phyloP scores from a whole-genome alignment of 2,113 vertebrate species.

The Alosa alosa region DNA sequence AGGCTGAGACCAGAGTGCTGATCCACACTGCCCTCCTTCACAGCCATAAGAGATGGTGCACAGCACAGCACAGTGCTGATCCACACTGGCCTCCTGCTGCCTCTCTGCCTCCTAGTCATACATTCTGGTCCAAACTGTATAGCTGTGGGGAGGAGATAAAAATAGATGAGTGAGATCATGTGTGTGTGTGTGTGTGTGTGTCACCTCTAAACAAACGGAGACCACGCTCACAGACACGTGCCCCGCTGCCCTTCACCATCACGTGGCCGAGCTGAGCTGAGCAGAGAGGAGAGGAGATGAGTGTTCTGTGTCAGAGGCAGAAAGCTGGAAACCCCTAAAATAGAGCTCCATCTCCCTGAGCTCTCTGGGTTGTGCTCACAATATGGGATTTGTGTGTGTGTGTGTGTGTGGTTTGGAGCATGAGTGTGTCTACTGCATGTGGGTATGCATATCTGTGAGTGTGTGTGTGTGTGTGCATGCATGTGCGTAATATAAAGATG shows the following conservation, averaged over 20 bases:
- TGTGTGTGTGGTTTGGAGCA: not conserved
- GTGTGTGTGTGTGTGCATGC: not conserved
- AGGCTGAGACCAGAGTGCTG: not conserved
- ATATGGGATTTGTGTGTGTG: not conserved
- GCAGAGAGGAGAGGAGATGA: not conserved
- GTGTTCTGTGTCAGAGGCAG: not conserved
- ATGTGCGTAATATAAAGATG: not conserved
- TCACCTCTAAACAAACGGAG: not conserved
- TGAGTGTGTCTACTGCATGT: not conserved
- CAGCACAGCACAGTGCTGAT: not conserved
- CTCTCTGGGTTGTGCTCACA: not conserved
- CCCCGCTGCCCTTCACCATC: not conserved
- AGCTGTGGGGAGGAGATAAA: not conserved
- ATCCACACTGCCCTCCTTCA: not conserved
- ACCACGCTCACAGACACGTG: not conserved
- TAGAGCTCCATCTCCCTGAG: conserved; percentile 11
- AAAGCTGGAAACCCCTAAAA: conserved; percentile 16
- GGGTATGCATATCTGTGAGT: not conserved
- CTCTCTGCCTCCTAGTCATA: not conserved
- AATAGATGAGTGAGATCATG: not conserved
- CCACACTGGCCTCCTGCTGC: not conserved
- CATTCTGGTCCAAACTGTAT: not conserved
- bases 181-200: not conserved
- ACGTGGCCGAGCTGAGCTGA: not conserved
- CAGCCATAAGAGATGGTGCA: no score